These are phyloP conservation scores for Molanna angustata DNA, from an alignment of 2,888 invertebrate genomes.

Conservation along the genomic window DNA sequence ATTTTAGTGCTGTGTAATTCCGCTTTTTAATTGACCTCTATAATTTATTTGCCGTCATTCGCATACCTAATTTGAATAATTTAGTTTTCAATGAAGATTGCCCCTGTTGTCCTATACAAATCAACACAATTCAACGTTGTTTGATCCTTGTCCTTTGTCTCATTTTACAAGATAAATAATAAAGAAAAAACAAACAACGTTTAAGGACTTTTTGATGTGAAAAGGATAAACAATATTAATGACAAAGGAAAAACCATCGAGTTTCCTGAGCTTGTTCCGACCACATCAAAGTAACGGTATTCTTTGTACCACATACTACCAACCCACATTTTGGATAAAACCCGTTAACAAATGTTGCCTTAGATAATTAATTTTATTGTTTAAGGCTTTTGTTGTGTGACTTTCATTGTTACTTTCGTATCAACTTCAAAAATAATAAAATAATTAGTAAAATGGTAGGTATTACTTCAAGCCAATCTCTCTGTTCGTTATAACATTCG, in stretches of 20 bases:
- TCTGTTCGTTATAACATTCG: too few species aligned
- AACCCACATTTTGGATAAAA: not conserved
- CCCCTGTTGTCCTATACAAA: not conserved
- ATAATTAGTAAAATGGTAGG: too few species aligned
- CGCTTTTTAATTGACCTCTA: too few species aligned
- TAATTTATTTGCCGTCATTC: too few species aligned
- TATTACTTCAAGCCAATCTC: too few species aligned
- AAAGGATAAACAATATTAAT: slow-evolving; percentile 29
- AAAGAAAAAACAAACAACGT: slow-evolving; percentile 5
- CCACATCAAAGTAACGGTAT: slow-evolving; percentile 26
- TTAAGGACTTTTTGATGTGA: slow-evolving; percentile 16
- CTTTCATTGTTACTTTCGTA: not conserved
- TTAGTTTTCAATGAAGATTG: too few species aligned
- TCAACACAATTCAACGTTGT: slow-evolving; percentile 8
- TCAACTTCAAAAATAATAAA: too few species aligned
- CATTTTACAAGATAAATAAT: slow-evolving; percentile 15
- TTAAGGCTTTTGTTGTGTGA: slow-evolving; percentile 1
- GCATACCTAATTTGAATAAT: too few species aligned
- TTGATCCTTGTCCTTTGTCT: slow-evolving; percentile 19
- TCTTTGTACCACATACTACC: not conserved
- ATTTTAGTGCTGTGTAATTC: too few species aligned
- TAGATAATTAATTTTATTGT: slow-evolving; percentile 6
- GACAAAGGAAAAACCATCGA: slow-evolving; percentile 20
- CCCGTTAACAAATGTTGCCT: slow-evolving; percentile 5
- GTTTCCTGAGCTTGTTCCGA: slow-evolving; percentile 9